Base-by-base conservation (phyloP, 92 coral and sea anemone species). In the Palythoa grandiflora region DNA sequence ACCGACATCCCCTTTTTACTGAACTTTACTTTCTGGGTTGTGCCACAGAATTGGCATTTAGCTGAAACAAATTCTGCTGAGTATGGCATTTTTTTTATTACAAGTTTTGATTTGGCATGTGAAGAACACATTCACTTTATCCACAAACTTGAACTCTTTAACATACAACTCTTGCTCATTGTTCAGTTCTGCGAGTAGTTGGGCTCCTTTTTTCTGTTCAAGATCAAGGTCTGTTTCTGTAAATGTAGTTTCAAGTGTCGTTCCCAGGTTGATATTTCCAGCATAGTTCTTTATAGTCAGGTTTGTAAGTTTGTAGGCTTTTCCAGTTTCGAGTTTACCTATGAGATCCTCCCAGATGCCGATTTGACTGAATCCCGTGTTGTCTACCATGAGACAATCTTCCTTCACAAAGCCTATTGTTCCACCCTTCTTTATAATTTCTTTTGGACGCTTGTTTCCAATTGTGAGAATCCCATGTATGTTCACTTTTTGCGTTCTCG, bases 141-240 rank as follows among this genome's bases (percentile, higher is more conserved):
- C 87, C 14, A 84, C 79, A 50, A 84, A 84, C 44, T 84, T 70
- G 87, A 84, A 84, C 40, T 84, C 87, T 17, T 84, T 73, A 13
- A 84, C 77, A 40, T n/a, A 14, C 38, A 84, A 51, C 51, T 84
- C 77, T 84, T 61, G 55, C 28, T 84, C 57, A n/a, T 70, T 84
- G 63, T 68, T 68, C 16, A 76, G 80, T 76, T 76, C 80, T 70
- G 15, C 35, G 2, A 84, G 87, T 36, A 84, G 79, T 65, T 84
- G 12, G 44, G 77, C 65, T 76, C 80, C 79, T 76, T 76, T 76
- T 12, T 13, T 76, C n/a, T 50, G 38, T 20, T 53, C 65, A 77
- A 77, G 20, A 48, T 35, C 44, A 12, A 77, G 63, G 66, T 53
- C 83, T 20, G 28, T 20, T 54, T 77, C 50, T 52, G 68, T 77